phyloP scores from a whole-genome alignment of 2,888 invertebrate species.

The Rhingia rostrata region DNA sequence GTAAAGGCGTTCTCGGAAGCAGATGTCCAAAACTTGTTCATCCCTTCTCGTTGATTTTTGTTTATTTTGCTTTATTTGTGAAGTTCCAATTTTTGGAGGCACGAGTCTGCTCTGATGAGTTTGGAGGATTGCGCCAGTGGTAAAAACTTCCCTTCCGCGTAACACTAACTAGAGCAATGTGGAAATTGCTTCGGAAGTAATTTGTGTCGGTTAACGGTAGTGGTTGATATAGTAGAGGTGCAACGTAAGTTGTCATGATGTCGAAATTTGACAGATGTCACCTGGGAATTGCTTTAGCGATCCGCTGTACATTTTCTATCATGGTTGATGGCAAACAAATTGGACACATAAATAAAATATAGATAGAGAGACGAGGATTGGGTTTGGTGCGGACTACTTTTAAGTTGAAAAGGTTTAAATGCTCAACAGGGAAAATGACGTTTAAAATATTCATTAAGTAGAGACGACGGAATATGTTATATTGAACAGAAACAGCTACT shows the following conservation, averaged over 20 bases:
- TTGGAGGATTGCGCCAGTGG: constrained; percentile 7
- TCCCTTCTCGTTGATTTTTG: constrained; percentile 30
- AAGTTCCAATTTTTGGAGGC: neutral
- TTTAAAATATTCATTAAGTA: too few relatives aligned
- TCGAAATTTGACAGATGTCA: constrained; percentile 7
- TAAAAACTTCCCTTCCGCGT: neutral
- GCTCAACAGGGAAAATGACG: too few relatives aligned
- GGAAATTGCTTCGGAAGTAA: constrained; percentile 59
- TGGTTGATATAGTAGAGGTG: constrained; percentile 2
- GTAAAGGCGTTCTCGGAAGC: constrained; percentile 27
- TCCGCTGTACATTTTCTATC: too few relatives aligned
- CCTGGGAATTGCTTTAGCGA: neutral
- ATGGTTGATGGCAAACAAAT: too few relatives aligned
- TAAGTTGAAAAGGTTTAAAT: too few relatives aligned
- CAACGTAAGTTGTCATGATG: constrained; percentile 2
- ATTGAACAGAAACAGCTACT: too few relatives aligned
- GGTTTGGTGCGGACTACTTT: too few relatives aligned
- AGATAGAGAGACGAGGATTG: too few relatives aligned
- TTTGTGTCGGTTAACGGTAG: constrained; percentile 34
- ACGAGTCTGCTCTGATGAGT: constrained; percentile 2
- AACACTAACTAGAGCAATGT: constrained; percentile 1
- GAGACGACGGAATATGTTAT: too few relatives aligned
- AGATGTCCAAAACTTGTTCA: constrained; percentile 40
- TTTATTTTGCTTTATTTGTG: neutral
- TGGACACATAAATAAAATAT: too few relatives aligned